phyloP scores from a whole-genome alignment of 2,888 invertebrate species.

The Seira sanloemensis region DNA sequence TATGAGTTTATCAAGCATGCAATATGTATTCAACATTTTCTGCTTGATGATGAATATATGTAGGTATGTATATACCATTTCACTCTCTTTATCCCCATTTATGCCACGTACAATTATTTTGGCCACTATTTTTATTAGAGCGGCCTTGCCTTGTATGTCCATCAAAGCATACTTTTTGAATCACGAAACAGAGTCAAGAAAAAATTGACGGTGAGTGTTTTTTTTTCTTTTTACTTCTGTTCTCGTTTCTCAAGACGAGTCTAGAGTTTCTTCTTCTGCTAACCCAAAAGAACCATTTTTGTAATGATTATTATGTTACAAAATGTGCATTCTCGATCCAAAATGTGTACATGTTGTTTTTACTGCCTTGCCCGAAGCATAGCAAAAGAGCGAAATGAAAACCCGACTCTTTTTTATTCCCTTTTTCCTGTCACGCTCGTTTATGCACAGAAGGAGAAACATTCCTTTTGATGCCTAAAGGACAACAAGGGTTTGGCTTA shows the following conservation, averaged over 20 bases:
- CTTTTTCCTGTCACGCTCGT: neutral
- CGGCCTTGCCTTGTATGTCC: slow-evolving; percentile 53
- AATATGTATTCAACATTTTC: neutral
- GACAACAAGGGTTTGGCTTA: too few relatives aligned
- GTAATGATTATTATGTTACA: neutral
- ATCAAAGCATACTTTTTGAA: slow-evolving; percentile 21
- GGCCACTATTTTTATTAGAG: slow-evolving; percentile 23
- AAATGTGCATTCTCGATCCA: too few relatives aligned
- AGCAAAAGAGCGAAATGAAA: neutral
- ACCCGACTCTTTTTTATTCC: neutral
- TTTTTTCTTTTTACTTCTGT: too few relatives aligned
- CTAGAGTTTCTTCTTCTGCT: neutral
- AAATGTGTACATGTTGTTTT: neutral
- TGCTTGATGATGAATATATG: neutral
- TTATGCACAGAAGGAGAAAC: neutral
- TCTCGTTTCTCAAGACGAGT: neutral
- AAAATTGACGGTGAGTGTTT: neutral
- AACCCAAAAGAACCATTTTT: neutral
- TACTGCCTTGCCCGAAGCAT: neutral
- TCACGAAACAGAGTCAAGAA: neutral
- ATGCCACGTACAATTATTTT: neutral
- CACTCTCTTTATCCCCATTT: neutral
- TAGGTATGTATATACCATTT: slow-evolving; percentile 13
- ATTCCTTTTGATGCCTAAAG: neutral
- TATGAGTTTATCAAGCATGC: too few relatives aligned